Conservation (phyloP, 2,113 vertebrate genomes). For the Hemiscyllium ocellatum region DNA sequence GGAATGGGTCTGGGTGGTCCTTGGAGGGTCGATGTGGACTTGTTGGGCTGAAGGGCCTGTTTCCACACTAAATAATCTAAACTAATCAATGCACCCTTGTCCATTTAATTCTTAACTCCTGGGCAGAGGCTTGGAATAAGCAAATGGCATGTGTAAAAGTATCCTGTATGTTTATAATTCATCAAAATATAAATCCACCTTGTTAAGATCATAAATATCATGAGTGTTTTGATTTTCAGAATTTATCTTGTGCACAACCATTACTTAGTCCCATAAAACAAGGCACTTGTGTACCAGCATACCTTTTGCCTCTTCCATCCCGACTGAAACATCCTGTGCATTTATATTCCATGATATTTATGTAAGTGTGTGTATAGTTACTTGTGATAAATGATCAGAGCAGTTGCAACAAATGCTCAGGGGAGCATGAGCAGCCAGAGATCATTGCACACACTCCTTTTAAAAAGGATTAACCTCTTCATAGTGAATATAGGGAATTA, state of each 20-base stretch:
- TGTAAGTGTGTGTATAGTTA: not conserved
- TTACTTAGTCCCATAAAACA: not conserved
- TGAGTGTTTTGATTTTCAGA: too few relatives aligned
- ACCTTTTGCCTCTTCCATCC: not conserved
- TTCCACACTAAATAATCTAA: too few relatives aligned
- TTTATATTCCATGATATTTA: not conserved
- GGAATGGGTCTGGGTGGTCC: too few relatives aligned
- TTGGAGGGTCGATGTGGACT: too few relatives aligned
- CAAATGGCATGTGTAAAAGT: not conserved
- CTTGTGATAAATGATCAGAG: not conserved
- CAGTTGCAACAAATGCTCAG: too few relatives aligned
- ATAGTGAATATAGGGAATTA: too few relatives aligned
- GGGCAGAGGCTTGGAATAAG: not conserved
- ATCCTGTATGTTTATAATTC: not conserved
- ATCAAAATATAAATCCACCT: not conserved
- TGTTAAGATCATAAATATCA: not conserved
- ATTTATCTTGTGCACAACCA: not conserved
- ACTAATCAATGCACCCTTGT: not conserved
- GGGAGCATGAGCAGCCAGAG: too few relatives aligned
- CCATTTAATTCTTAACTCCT: not conserved
- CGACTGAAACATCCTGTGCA: not conserved
- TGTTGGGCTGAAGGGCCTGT: too few relatives aligned
- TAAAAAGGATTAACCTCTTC: too few relatives aligned
- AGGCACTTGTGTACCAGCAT: not conserved
- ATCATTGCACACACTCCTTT: too few relatives aligned